phyloP scores from a whole-genome alignment of 2,113 vertebrate species.

The Limanda limanda region DNA sequence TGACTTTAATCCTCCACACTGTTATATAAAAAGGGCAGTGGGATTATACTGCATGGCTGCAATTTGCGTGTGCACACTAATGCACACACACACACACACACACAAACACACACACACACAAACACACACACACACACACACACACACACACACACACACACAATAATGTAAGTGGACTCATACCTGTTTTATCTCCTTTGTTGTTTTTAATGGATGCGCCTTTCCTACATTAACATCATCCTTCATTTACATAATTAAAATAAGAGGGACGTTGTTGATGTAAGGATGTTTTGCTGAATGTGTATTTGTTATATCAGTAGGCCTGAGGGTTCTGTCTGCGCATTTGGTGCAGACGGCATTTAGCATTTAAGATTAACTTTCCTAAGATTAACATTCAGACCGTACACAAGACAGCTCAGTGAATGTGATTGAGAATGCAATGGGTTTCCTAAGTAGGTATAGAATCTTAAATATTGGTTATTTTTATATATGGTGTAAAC shows the following conservation, averaged over 20 bases:
- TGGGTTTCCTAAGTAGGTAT: no score
- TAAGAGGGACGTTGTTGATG: background rate
- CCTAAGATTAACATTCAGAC: no score
- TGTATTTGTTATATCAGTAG: background rate
- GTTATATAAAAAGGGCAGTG: conserved; percentile 69
- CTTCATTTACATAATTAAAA: background rate
- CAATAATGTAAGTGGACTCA: conserved; percentile 20
- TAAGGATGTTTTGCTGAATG: background rate
- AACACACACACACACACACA: background rate
- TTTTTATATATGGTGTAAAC: no score
- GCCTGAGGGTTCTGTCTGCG: background rate
- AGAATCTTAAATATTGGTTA: no score
- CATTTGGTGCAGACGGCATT: background rate
- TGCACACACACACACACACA: background rate
- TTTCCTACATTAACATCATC: background rate
- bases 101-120: background rate
- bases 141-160: background rate
- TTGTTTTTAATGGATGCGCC: background rate
- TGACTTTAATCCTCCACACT: conserved; percentile 69
- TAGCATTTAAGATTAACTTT: background rate
- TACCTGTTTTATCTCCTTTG: conserved; percentile 6
- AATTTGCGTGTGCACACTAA: background rate
- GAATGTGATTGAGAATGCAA: no score
- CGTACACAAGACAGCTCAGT: no score
- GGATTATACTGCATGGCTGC: conserved; percentile 41